These are phyloP conservation scores for Plagodis pulveraria DNA, from an alignment of 2,888 invertebrate species.

Conservation along the genomic window DNA sequence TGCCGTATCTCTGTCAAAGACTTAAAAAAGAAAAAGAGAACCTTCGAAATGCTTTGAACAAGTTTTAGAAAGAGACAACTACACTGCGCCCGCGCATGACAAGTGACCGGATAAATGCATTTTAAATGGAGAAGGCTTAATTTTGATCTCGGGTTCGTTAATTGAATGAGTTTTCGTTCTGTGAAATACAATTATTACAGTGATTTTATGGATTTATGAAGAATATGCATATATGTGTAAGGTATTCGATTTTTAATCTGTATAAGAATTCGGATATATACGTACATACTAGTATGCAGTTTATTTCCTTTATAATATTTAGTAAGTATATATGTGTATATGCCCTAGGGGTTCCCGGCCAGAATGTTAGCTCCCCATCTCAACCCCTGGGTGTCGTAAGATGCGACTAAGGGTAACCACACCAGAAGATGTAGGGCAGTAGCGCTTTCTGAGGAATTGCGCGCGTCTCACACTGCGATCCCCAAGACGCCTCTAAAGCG, in stretches of 20 bases:
- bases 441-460: too few relatives aligned
- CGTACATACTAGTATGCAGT: background rate
- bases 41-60: slow-evolving; percentile 64
- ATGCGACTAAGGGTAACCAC: too few relatives aligned
- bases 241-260: background rate
- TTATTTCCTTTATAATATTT: too few relatives aligned
- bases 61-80: slow-evolving; percentile 74
- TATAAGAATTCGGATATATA: background rate
- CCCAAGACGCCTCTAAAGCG: too few relatives aligned
- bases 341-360: too few relatives aligned
- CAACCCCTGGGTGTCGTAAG: too few relatives aligned
- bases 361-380: too few relatives aligned
- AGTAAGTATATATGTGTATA: too few relatives aligned
- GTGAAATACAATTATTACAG: slow-evolving; percentile 30
- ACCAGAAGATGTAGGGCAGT: too few relatives aligned
- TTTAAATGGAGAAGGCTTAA: slow-evolving; percentile 84
- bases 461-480: too few relatives aligned
- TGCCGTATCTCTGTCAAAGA: slow-evolving; percentile 70
- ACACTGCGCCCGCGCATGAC: slow-evolving; percentile 71
- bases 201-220: slow-evolving; percentile 32
- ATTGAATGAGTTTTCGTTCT: slow-evolving; percentile 70
- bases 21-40: slow-evolving; percentile 36
- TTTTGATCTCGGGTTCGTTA: slow-evolving; percentile 75
- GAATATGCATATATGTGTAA: background rate
- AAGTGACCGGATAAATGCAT: slow-evolving; percentile 84